Evolutionary conservation across 2,888 invertebrate genomes (phyloP).

Genomic region (Amphipoea oculea): DNA sequence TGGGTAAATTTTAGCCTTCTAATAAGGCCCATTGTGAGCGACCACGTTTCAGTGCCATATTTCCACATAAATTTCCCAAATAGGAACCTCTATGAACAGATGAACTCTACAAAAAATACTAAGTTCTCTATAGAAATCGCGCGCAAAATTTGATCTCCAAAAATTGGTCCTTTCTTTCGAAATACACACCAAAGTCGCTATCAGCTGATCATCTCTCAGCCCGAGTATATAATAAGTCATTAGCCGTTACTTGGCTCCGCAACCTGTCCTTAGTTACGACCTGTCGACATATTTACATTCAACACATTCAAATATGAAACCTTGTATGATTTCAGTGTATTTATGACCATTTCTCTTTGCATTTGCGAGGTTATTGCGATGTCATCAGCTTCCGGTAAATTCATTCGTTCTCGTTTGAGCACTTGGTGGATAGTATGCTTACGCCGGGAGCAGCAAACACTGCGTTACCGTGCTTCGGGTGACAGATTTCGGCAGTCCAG

Average conservation of each 20-base stretch:
- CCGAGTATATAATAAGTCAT: conserved; percentile 24
- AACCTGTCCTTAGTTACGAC: conserved; percentile 22
- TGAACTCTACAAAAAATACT: too few relatives aligned
- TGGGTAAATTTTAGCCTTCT: too few relatives aligned
- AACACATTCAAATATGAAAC: conserved; percentile 39
- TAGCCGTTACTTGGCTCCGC: conserved; percentile 26
- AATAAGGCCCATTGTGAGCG: too few relatives aligned
- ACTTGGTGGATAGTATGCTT: too few relatives aligned
- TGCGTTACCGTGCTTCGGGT: too few relatives aligned
- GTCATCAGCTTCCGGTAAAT: neutral
- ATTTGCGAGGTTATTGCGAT: neutral
- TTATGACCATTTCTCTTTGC: conserved; percentile 17
- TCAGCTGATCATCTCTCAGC: conserved; percentile 15
- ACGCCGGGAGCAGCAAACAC: too few relatives aligned
- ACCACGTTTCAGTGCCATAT: too few relatives aligned
- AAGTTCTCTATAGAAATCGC: too few relatives aligned
- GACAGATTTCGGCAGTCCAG: too few relatives aligned
- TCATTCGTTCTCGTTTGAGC: neutral
- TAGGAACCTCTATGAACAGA: too few relatives aligned
- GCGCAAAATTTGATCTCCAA: too few relatives aligned
- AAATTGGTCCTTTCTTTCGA: neutral
- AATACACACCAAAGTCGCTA: neutral
- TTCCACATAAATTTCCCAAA: too few relatives aligned
- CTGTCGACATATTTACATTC: conserved; percentile 25
- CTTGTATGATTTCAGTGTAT: conserved; percentile 28